phyloP scores from a whole-genome alignment of 37 sponge, comb jelly and placozoan genomes.

The Tethya wilhelma region DNA sequence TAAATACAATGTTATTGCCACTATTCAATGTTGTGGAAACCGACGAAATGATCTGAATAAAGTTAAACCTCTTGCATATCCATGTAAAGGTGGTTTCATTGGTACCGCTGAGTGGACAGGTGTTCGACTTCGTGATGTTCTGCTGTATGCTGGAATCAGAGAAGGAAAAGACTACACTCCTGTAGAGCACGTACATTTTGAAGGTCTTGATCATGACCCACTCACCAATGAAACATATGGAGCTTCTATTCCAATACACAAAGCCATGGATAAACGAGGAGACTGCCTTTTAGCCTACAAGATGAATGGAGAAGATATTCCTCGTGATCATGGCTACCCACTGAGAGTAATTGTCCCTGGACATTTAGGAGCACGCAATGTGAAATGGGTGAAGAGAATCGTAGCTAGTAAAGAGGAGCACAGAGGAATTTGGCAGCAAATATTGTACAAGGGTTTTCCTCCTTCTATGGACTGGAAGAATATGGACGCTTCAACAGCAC shows the following conservation, averaged over 20 bases:
- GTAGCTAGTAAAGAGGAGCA: conserved; percentile 74
- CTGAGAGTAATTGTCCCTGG: conserved; percentile 92
- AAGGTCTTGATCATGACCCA: conserved; percentile 72
- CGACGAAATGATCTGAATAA: conserved; percentile 68
- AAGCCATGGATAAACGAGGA: conserved; percentile 76
- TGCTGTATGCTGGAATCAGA: conserved; percentile 69
- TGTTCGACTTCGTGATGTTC: conserved; percentile 81
- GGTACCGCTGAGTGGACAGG: conserved; percentile 91
- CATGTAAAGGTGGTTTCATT: conserved; percentile 91
- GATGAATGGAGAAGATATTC: conserved; percentile 87
- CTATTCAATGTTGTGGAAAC: conserved; percentile 95
- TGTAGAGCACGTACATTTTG: conserved; percentile 63
- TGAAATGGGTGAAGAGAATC: conserved; percentile 88
- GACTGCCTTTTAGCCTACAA: conserved; percentile 89
- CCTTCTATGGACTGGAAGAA: conserved; percentile 63
- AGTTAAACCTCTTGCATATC: conserved; percentile 80
- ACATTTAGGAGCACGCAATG: conserved; percentile 88
- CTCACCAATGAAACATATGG: conserved; percentile 80
- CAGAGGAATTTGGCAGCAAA: conserved; percentile 85
- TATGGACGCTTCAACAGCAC: conserved; percentile 52
- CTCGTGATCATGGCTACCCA: conserved; percentile 95
- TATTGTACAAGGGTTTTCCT: conserved; percentile 86
- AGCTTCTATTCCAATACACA: conserved; percentile 86
- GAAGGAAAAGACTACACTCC: conserved; percentile 13
- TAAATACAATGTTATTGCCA: conserved; percentile 67